Percentiles rank a stretch among this genome's conserved stretches.
phyloP scores from a whole-genome alignment of 2,113 vertebrate species.

The Hippocampus barbouri region DNA sequence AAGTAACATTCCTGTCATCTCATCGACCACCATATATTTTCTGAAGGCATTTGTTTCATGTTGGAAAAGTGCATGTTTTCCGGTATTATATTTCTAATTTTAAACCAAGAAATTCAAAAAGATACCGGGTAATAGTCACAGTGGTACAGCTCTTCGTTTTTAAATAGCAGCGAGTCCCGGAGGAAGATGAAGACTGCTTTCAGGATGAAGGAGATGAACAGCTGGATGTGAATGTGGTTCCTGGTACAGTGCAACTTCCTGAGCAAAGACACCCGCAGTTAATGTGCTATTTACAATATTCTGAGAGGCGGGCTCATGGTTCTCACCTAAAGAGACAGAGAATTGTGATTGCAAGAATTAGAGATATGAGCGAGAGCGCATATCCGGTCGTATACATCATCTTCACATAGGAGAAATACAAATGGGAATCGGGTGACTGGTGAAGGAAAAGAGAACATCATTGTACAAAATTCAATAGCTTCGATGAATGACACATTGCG shows the following conservation, averaged over 20 bases:
- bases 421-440: slow-evolving; percentile 67
- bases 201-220: slow-evolving; percentile 91
- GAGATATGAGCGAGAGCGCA: slow-evolving; percentile 79
- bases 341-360: slow-evolving; percentile 77
- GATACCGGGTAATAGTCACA: slow-evolving; percentile 57
- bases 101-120: background rate
- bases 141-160: slow-evolving; percentile 50
- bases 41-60: background rate
- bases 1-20: background rate
- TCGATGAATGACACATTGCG: background rate
- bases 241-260: slow-evolving; percentile 90
- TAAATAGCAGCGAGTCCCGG: slow-evolving; percentile 82
- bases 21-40: background rate
- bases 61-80: background rate
- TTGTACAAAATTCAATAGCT: background rate
- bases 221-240: slow-evolving; percentile 95
- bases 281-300: background rate
- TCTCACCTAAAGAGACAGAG: slow-evolving; percentile 84
- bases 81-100: background rate
- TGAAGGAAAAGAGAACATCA: background rate
- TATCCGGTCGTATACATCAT: slow-evolving; percentile 88
- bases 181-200: slow-evolving; percentile 87
- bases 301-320: background rate
- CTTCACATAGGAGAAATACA: slow-evolving; percentile 84
- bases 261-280: background rate